Evolutionary conservation across 2,113 vertebrate species (phyloP).

Genomic region (sheep (Ovis aries)): DNA sequence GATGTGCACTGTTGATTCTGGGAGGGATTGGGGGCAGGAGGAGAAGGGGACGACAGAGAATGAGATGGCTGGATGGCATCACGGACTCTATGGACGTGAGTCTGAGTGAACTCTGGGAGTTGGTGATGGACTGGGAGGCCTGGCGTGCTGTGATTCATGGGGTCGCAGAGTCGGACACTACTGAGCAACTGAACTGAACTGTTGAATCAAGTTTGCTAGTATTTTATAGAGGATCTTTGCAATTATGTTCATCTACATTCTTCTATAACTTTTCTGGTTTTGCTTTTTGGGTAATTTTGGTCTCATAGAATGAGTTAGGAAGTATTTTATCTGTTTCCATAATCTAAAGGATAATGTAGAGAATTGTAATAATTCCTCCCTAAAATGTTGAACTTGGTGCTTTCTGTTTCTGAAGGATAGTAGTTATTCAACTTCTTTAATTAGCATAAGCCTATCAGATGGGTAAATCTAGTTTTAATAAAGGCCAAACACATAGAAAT

Average conservation of each 20-base stretch:
- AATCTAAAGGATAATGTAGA: background rate
- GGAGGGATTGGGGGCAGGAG: no score
- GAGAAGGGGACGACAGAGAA: no score
- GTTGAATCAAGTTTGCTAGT: background rate
- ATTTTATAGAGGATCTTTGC: background rate
- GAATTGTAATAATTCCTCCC: background rate
- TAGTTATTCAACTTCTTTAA: background rate
- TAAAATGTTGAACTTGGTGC: background rate
- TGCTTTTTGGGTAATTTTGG: background rate
- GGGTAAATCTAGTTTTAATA: background rate
- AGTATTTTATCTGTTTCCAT: background rate
- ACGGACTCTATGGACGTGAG: fast-evolving
- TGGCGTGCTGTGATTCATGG: fast-evolving
- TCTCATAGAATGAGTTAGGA: background rate
- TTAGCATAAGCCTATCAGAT: background rate
- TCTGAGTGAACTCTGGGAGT: no score
- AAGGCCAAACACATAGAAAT: background rate
- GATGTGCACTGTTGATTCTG: background rate
- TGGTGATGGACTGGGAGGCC: no score
- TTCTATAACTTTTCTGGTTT: background rate
- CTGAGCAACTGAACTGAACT: no score
- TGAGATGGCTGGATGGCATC: no score
- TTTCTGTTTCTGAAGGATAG: background rate
- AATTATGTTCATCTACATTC: background rate
- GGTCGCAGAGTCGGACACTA: fast-evolving